Evolutionary conservation across 2,888 invertebrate genomes (phyloP).

Genomic region (Microplitis manilae): DNA sequence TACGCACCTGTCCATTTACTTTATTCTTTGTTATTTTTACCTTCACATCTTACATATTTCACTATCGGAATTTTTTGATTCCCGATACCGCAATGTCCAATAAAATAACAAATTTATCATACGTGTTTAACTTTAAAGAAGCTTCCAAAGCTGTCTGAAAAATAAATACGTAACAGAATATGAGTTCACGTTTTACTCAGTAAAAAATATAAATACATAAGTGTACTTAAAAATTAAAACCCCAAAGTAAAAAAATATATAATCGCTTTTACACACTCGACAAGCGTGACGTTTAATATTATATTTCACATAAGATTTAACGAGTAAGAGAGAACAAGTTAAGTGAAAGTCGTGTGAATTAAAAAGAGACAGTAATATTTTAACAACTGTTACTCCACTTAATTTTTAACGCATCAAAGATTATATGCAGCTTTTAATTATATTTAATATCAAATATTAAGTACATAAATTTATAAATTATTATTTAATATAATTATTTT

Average conservation of each 20-base stretch:
- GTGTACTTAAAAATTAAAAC: neutral
- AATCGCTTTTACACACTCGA: constrained; percentile 13
- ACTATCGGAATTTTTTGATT: neutral
- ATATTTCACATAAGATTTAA: constrained; percentile 19
- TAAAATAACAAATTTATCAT: too few relatives aligned
- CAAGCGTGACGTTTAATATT: constrained; percentile 15
- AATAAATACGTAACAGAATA: too few relatives aligned
- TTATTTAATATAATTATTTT: neutral
- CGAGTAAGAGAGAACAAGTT: constrained; percentile 44
- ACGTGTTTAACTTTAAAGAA: too few relatives aligned
- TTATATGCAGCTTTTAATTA: neutral
- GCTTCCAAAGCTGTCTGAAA: too few relatives aligned
- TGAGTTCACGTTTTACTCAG: too few relatives aligned
- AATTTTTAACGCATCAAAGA: neutral
- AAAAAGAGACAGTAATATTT: constrained; percentile 50
- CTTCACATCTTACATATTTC: neutral
- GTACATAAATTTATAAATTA: neutral
- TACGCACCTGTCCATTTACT: constrained; percentile 32
- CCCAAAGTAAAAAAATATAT: constrained; percentile 18
- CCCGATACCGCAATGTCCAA: too few relatives aligned
- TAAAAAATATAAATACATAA: constrained; percentile 3
- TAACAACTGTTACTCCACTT: neutral
- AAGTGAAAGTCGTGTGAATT: constrained; percentile 59
- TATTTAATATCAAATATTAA: neutral
- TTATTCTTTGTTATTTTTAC: constrained; percentile 6